Conservation (phyloP, 2,797 vertebrate species). For the Pseudochaenichthys georgianus region DNA sequence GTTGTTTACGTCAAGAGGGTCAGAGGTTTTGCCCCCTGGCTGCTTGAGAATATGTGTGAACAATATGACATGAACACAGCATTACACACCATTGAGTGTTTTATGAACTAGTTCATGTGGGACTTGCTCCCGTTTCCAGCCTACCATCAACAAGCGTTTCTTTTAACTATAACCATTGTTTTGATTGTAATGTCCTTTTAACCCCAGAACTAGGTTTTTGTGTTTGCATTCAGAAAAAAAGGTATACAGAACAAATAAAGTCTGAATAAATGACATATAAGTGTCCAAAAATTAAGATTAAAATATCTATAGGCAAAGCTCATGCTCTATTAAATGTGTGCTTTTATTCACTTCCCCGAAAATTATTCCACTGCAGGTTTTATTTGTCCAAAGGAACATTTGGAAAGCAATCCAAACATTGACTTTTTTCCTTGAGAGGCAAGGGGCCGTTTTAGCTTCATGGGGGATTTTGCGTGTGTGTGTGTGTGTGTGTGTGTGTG, state of each 20-base stretch:
- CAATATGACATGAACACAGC: neutral
- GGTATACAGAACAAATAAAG: neutral
- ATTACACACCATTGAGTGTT: neutral
- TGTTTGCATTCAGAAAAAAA: neutral
- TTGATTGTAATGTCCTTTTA: neutral
- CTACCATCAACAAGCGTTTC: neutral
- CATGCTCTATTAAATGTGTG: neutral
- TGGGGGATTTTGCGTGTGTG: slow-evolving; percentile 24
- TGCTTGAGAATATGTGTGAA: neutral
- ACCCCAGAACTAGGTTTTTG: neutral
- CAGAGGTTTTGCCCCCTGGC: neutral
- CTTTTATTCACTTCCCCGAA: slow-evolving; percentile 8
- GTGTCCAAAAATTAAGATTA: neutral
- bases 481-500: too few relatives aligned
- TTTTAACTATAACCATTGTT: neutral
- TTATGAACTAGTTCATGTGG: too few relatives aligned
- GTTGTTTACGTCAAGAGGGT: neutral
- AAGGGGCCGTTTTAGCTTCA: slow-evolving; percentile 30
- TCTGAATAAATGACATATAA: neutral
- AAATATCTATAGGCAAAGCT: neutral
- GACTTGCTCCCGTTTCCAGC: neutral
- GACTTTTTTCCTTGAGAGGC: slow-evolving; percentile 28
- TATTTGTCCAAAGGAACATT: slow-evolving; percentile 37
- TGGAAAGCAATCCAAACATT: slow-evolving; percentile 35
- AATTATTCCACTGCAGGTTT: neutral